Evolutionary conservation across 35 echinoderm and acorn worm species (phyloP), one percentile per base, ranked within the genome.

Genomic region (Apostichopus californicus): DNA sequence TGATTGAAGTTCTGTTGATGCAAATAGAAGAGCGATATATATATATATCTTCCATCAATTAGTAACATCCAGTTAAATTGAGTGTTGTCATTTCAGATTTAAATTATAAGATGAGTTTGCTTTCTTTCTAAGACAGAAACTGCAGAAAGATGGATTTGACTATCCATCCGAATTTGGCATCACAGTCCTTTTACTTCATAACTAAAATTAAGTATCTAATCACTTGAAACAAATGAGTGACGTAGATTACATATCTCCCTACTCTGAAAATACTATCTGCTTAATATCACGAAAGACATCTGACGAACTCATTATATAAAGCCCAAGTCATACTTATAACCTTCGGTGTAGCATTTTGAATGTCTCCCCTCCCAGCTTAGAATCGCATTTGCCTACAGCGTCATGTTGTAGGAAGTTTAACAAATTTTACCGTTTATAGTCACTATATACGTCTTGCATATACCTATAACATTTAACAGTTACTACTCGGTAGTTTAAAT

Each of bases 221-320:
- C 71, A 14, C 71, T 75, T 13, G 71, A 75, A 75, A 75, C 71
- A 75, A 75, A 75, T n/a, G 71, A 75, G n/a, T 7, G 71, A 75
- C n/a, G 17, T 22, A 75, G 71, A 14, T 46, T 46, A 46, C 34
- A 46, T 61, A 61, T 61, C 58, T 8, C 8, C n/a, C 14, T 18
- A 75, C 71, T 75, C 71, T 75, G 11, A 21, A 75, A 20, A 75
- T 22, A 75, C 1, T 3, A 75, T 75, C 14, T 22, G n/a, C 20
- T 75, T 75, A 75, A 75, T 18, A n/a, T 75, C 17, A 75, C 71
- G 14, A 75, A 75, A 18, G 11, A 75, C 17, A 75, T 18, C 17
- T 75, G 71, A 20, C 20, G 64, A 68, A 18, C 8, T 68, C 18
- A 68, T 18, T 68, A 18, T 68, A 46, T 46, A 46, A 46, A 3